These are phyloP conservation scores for Scaptomyza montana DNA, from an alignment of 1,140 invertebrate species.

Conservation along the genomic window DNA sequence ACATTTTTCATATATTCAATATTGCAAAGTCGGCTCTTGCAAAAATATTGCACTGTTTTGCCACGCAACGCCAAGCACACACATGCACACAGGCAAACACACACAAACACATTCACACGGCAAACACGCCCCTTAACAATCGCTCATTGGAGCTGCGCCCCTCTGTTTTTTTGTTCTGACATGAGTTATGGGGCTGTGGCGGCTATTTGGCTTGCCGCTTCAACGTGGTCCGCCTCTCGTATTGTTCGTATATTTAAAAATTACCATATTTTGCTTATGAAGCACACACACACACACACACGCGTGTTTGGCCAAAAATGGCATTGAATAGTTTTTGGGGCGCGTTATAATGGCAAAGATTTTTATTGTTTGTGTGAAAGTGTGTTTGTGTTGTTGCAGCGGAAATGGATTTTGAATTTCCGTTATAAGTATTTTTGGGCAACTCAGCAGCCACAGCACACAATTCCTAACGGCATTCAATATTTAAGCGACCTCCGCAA, in stretches of 20 bases:
- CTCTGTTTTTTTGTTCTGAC: constrained; percentile 10
- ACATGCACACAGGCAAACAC: background rate
- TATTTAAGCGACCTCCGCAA: constrained; percentile 34
- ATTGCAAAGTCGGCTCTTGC: constrained; percentile 54
- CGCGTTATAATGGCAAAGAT: constrained; percentile 11
- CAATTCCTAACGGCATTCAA: constrained; percentile 39
- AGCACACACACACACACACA: constrained; percentile 26
- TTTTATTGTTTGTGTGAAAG: background rate
- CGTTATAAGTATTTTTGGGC: constrained; percentile 47
- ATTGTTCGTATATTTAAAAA: constrained; percentile 55
- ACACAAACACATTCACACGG: constrained; percentile 2
- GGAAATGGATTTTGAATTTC: constrained; percentile 77
- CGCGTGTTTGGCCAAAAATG: constrained; percentile 19
- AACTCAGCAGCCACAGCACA: constrained; percentile 8
- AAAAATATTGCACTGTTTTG: constrained; percentile 47
- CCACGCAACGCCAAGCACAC: constrained; percentile 17
- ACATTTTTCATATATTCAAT: constrained; percentile 78
- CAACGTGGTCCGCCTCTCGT: constrained; percentile 2
- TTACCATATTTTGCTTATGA: constrained; percentile 63
- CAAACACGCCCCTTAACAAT: constrained; percentile 43
- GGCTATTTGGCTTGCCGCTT: constrained; percentile 46
- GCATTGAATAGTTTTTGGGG: constrained; percentile 43
- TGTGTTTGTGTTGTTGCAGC: constrained; percentile 18
- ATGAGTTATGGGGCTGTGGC: constrained; percentile 66
- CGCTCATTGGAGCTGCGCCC: constrained; percentile 53